phyloP scores from a whole-genome alignment of 2,113 vertebrate species.

The Rhynchomys soricoides region DNA sequence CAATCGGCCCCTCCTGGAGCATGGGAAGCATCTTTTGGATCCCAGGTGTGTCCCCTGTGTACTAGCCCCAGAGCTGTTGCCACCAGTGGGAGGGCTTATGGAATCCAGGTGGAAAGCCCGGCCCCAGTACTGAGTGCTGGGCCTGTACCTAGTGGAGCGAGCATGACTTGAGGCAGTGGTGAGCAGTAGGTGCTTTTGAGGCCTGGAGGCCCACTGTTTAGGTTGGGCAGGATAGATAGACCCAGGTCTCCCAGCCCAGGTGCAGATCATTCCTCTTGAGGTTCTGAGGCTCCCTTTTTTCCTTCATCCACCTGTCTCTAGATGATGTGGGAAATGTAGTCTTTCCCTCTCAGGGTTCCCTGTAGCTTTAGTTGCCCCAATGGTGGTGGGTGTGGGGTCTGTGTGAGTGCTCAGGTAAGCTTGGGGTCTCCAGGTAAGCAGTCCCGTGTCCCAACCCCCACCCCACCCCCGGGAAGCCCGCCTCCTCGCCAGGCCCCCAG shows the following conservation, averaged over 20 bases:
- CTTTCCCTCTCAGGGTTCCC: slow-evolving; percentile 51
- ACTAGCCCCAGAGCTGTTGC: slow-evolving; percentile 50
- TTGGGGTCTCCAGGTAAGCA: slow-evolving; percentile 84
- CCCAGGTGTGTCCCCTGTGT: not conserved
- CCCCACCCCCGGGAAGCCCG: slow-evolving; percentile 82
- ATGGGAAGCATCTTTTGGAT: not conserved
- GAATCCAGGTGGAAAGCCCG: not conserved
- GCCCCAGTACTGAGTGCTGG: not conserved
- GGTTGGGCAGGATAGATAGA: not conserved
- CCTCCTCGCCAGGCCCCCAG: slow-evolving; percentile 83
- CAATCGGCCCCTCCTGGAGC: slow-evolving; percentile 66
- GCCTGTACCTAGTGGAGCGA: slow-evolving; percentile 23
- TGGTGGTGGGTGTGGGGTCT: slow-evolving; percentile 79
- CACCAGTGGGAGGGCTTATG: slow-evolving; percentile 54
- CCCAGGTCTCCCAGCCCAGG: not conserved
- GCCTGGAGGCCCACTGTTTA: slow-evolving; percentile 21
- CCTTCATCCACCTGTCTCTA: slow-evolving; percentile 67
- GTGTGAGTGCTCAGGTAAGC: slow-evolving; percentile 82
- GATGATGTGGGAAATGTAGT: slow-evolving; percentile 62
- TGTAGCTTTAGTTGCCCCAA: slow-evolving; percentile 77
- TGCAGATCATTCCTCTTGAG: not conserved
- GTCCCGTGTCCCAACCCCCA: slow-evolving; percentile 81
- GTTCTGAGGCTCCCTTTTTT: slow-evolving; percentile 43
- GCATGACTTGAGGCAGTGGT: not conserved
- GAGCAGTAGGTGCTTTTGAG: not conserved